These are phyloP conservation scores for Rhaphigaster nebulosa DNA, from an alignment of 2,888 invertebrate genomes.

Conservation along the genomic window DNA sequence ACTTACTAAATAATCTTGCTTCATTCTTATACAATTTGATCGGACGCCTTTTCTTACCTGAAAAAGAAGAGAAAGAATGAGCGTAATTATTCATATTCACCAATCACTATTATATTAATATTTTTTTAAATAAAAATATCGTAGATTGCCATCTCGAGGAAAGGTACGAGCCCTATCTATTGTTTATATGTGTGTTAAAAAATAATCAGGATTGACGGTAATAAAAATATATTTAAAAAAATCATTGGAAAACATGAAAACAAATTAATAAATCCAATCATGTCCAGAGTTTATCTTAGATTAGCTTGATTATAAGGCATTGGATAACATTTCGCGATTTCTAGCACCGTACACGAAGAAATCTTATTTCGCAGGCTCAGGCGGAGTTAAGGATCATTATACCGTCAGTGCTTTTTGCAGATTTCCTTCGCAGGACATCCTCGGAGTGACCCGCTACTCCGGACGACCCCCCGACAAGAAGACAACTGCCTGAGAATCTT, in stretches of 20 bases:
- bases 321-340: background rate
- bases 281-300: too few species aligned
- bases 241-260: too few species aligned
- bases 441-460: background rate
- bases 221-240: too few species aligned
- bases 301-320: too few species aligned
- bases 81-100: background rate
- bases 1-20: background rate
- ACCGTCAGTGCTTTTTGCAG: slow-evolving; percentile 7
- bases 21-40: background rate
- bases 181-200: too few species aligned
- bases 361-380: background rate
- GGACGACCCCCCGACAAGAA: slow-evolving; percentile 20
- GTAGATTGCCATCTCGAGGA: too few species aligned
- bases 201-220: too few species aligned
- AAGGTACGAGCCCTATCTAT: too few species aligned
- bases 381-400: background rate
- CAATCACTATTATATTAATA: too few species aligned
- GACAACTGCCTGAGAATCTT: slow-evolving; percentile 30
- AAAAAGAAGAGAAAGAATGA: background rate
- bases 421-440: background rate
- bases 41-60: slow-evolving; percentile 8
- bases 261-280: too few species aligned
- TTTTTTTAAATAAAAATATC: too few species aligned
- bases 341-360: background rate